These are phyloP conservation scores for Coregonus clupeaformis DNA, from an alignment of 2,113 vertebrate species.

Conservation along the genomic window DNA sequence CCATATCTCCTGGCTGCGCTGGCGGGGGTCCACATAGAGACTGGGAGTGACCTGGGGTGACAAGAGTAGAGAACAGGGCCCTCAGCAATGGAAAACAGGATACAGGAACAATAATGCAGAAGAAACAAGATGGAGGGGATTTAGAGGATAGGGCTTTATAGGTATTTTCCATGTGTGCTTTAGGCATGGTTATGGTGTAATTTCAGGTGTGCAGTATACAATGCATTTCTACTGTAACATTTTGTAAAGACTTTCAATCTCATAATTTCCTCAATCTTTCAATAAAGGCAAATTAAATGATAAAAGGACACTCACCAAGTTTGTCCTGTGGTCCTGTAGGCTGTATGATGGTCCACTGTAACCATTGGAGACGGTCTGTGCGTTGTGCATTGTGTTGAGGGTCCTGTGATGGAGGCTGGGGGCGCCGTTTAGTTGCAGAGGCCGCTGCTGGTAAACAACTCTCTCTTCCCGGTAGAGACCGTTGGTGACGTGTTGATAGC, in stretches of 20 bases:
- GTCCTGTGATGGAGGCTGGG: conserved; percentile 63
- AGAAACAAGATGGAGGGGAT: background rate
- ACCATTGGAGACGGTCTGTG: conserved; percentile 24
- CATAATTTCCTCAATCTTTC: background rate
- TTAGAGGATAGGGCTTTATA: background rate
- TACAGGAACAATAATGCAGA: too few species aligned
- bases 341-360: conserved; percentile 56
- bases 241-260: background rate
- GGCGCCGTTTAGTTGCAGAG: conserved; percentile 66
- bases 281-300: background rate
- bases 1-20: conserved; percentile 94
- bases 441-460: conserved; percentile 63
- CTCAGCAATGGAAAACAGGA: background rate
- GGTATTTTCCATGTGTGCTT: too few species aligned
- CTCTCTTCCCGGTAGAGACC: conserved; percentile 77
- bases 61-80: background rate
- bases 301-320: conserved; percentile 82
- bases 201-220: background rate
- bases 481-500: conserved; percentile 64
- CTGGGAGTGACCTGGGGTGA: conserved; percentile 85
- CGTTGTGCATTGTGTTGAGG: conserved; percentile 19
- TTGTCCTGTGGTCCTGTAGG: conserved; percentile 75
- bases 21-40: conserved; percentile 87
- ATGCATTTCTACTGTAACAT: background rate
- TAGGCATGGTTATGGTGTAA: background rate